Base-by-base conservation (phyloP, 2,797 vertebrate genomes). In the Eupleurogrammus muticus region DNA sequence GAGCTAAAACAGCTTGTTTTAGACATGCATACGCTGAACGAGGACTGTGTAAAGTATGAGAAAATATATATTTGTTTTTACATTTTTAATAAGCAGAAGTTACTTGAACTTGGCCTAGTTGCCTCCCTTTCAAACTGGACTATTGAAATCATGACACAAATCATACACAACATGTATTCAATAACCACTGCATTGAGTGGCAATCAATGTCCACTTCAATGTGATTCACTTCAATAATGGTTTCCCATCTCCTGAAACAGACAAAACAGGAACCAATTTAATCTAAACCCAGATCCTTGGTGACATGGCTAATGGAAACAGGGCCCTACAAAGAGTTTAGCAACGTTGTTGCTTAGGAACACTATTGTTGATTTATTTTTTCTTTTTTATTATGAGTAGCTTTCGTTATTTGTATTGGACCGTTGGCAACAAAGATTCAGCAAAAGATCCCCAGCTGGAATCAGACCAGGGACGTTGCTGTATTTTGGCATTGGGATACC, bases 281-380 rank as follows among this genome's bases (percentile, higher is more conserved):
- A 20, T 53, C 34, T 21, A 34, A 49, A 20, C 6, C 47, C 40
- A 66, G n/a, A 54, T 56, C 47, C 40, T 38, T 5, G 1, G 17
- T 57, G 47, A 69, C 1, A 4, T 4, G 24, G 44, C 11, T 10
- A 32, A 63, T 40, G 46, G 36, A 66, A 67, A 54, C 28, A 6
- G 34, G 11, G 42, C 12, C 60, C 55, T 23, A 28, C n/a, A 20
- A 54, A 36, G 36, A 58, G n/a, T 40, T 61, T 9, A 54, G 63
- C 20, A 54, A 16, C 50, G 50, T n/a, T 73, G 85, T 87, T 80
- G 82, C 78, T 80, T 79, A 80, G 78, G 21, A 79, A 87, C 82
- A 67, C 46, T 12, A 9, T 38, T 28, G 28, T 28, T n/a, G n/a
- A n/a, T n/a, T n/a, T n/a, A n/a, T n/a, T n/a, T 28, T 28, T 28